Conservation (phyloP, 2,113 vertebrate genomes). For the Piprites chloris region DNA sequence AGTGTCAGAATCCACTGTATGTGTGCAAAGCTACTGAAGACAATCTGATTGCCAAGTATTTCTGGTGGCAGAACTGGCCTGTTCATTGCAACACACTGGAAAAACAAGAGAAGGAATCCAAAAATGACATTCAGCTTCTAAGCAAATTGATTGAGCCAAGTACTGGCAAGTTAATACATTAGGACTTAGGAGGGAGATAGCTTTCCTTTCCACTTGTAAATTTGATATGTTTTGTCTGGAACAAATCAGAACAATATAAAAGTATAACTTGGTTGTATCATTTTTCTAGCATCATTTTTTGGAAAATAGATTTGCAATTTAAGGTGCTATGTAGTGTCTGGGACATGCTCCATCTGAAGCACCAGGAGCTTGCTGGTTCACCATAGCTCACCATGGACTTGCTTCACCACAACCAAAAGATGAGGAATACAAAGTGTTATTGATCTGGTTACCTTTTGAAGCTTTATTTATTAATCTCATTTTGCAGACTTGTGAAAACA, state of each 20-base stretch:
- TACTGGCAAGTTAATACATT: neutral
- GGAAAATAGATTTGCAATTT: neutral
- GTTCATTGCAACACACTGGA: neutral
- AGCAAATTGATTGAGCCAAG: conserved; percentile 4
- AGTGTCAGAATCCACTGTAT: neutral
- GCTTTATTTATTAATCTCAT: conserved; percentile 35
- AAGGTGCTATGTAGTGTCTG: neutral
- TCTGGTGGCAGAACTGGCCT: neutral
- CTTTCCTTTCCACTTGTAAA: conserved; percentile 29
- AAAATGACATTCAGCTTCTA: neutral
- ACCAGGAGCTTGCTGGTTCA: neutral
- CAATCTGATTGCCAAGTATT: neutral
- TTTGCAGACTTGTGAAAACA: conserved; percentile 34
- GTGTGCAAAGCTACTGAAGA: neutral
- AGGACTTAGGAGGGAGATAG: neutral
- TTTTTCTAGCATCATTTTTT: neutral
- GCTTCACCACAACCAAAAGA: neutral
- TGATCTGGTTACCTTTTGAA: conserved; percentile 14
- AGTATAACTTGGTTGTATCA: neutral
- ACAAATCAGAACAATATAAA: conserved; percentile 22
- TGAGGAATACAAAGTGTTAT: neutral
- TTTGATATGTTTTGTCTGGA: conserved; percentile 27
- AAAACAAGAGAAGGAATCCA: conserved; percentile 1
- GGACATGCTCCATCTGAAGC: neutral
- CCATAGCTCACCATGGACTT: neutral